Evolutionary conservation across 2,888 invertebrate species (phyloP).

Genomic region (Macrophya alboannulata): DNA sequence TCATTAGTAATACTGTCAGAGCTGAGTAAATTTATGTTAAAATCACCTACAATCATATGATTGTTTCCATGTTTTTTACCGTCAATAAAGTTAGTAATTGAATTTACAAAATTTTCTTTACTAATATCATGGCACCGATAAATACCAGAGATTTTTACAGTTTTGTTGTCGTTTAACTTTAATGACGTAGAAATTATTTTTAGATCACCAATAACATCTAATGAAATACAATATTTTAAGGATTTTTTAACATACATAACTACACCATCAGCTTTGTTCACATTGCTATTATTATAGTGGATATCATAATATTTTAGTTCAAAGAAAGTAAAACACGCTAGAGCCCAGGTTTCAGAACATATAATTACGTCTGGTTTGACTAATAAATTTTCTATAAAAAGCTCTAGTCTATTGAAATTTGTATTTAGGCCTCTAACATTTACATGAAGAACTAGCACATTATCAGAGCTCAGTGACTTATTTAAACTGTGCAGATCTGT

Average conservation of each 20-base stretch:
- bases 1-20: too few relatives aligned
- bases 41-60: too few relatives aligned
- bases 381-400: constrained; percentile 37
- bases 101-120: too few relatives aligned
- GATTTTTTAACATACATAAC: constrained; percentile 54
- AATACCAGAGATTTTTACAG: too few relatives aligned
- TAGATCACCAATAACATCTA: constrained; percentile 42
- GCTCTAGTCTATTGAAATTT: constrained; percentile 37
- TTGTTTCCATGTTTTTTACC: too few relatives aligned
- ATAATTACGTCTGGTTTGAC: constrained; percentile 53
- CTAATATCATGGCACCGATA: too few relatives aligned
- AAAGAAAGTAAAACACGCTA: constrained; percentile 39
- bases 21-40: too few relatives aligned
- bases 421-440: constrained; percentile 49
- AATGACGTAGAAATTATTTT: constrained; percentile 40
- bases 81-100: too few relatives aligned
- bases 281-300: constrained; percentile 54
- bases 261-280: constrained; percentile 58
- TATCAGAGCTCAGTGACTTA: too few relatives aligned
- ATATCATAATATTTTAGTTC: constrained; percentile 37
- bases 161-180: constrained; percentile 10
- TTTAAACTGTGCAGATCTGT: too few relatives aligned
- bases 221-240: constrained; percentile 27
- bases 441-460: constrained; percentile 14
- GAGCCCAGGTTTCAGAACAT: constrained; percentile 53